Evolutionary conservation across 2,113 vertebrate genomes (phyloP).

Genomic region (Megaleporinus macrocephalus): DNA sequence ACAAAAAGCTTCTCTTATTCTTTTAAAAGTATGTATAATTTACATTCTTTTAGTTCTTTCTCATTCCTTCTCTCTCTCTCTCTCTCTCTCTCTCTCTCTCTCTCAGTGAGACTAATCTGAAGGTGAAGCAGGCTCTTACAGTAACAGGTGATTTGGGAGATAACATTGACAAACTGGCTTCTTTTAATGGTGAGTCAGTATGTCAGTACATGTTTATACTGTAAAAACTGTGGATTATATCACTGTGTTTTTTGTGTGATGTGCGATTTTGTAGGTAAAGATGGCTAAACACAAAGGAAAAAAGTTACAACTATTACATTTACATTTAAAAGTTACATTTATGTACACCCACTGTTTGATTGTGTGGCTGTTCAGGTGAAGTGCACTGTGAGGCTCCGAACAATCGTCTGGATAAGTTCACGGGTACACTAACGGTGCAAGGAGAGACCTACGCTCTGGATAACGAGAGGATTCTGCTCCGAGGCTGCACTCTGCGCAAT

Average conservation of each 20-base stretch:
- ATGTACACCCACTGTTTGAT: neutral
- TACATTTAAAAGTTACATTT: too few species aligned
- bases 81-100: slow-evolving; percentile 20
- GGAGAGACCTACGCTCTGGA: slow-evolving; percentile 80
- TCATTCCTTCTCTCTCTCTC: neutral
- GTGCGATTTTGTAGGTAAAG: too few species aligned
- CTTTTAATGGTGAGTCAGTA: slow-evolving; percentile 82
- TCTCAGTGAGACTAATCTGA: slow-evolving; percentile 94
- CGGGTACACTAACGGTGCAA: slow-evolving; percentile 80
- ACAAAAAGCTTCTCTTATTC: neutral
- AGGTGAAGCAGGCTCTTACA: slow-evolving; percentile 91
- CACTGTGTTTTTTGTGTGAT: too few species aligned
- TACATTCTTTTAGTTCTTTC: neutral
- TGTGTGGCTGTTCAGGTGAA: slow-evolving; percentile 77
- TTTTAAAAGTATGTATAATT: neutral
- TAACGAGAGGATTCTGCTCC: slow-evolving; percentile 88
- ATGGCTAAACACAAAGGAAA: too few species aligned
- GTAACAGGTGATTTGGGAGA: slow-evolving; percentile 86
- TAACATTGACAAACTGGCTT: slow-evolving; percentile 75
- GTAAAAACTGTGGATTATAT: too few species aligned
- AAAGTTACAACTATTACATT: too few species aligned
- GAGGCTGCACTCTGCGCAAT: slow-evolving; percentile 92
- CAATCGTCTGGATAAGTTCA: slow-evolving; percentile 90
- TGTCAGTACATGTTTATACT: neutral
- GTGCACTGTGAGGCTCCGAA: slow-evolving; percentile 90